Conservation (phyloP, 2,797 vertebrate genomes). For the Rhabdomys pumilio region DNA sequence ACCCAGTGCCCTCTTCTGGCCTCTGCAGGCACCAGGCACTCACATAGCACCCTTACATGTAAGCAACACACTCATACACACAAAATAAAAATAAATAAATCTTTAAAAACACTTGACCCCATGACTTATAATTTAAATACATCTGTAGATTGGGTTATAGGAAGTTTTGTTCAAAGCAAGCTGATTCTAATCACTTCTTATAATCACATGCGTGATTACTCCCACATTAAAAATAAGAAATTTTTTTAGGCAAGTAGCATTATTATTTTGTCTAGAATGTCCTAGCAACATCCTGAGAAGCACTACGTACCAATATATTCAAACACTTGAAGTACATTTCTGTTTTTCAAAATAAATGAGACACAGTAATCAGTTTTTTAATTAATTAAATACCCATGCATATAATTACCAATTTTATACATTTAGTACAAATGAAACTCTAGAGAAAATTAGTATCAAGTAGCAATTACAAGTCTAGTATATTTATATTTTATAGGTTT, state of each 20-base stretch:
- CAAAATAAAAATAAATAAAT: neutral
- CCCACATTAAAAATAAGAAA: constrained; percentile 42
- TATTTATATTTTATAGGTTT: constrained; percentile 47
- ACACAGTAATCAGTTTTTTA: constrained; percentile 63
- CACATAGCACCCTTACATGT: neutral
- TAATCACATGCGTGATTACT: constrained; percentile 52
- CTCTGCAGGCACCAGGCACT: neutral
- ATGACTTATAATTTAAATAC: constrained; percentile 54
- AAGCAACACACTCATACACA: neutral
- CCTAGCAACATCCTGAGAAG: constrained; percentile 26
- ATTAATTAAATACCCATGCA: constrained; percentile 60
- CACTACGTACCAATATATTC: constrained; percentile 35
- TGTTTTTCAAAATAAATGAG: constrained; percentile 68
- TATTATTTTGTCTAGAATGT: constrained; percentile 67
- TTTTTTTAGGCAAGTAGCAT: constrained; percentile 45
- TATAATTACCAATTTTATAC: constrained; percentile 65
- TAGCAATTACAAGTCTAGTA: constrained; percentile 47
- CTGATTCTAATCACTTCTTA: constrained; percentile 52
- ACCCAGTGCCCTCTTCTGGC: neutral
- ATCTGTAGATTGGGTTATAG: neutral
- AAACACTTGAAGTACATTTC: constrained; percentile 65
- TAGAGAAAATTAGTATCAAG: constrained; percentile 6
- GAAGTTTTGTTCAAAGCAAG: constrained; percentile 27
- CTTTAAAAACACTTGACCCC: neutral
- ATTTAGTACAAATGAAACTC: constrained; percentile 56